Evolutionary conservation across 1,140 invertebrate genomes (phyloP).

Genomic region (Ceratosolen solmsi): DNA sequence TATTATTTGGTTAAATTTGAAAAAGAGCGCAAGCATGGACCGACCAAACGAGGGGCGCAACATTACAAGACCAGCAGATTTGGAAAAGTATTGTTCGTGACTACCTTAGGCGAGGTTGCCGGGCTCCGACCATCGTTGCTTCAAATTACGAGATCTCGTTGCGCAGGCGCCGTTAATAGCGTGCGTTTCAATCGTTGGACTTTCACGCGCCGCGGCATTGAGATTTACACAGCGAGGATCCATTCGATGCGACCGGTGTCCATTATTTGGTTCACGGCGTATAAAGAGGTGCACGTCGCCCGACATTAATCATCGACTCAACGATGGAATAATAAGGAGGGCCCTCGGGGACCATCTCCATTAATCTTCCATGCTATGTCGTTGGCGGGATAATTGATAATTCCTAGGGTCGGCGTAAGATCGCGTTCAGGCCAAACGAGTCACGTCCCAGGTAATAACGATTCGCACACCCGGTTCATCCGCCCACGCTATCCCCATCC

Average conservation of each 20-base stretch:
- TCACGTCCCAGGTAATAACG: no score
- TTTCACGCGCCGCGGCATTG: background rate
- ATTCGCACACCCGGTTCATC: no score
- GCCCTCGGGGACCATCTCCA: background rate
- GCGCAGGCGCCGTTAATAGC: no score
- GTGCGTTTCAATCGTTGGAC: background rate
- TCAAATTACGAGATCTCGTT: conserved; percentile 13
- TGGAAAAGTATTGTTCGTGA: no score
- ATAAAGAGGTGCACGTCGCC: background rate
- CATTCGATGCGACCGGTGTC: background rate
- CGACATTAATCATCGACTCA: background rate
- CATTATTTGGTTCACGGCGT: background rate
- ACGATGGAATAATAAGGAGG: background rate
- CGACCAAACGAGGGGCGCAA: no score
- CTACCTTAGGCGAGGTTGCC: background rate
- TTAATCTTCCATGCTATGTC: background rate
- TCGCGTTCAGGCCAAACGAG: background rate
- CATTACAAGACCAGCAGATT: no score
- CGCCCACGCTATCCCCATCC: no score
- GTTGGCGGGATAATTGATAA: background rate
- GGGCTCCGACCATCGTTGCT: background rate
- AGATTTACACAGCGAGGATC: conserved; percentile 12
- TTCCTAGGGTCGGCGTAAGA: background rate
- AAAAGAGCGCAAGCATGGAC: no score
- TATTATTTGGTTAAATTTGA: no score